Conservation (phyloP, 2,113 vertebrate species). For the Meles meles region DNA sequence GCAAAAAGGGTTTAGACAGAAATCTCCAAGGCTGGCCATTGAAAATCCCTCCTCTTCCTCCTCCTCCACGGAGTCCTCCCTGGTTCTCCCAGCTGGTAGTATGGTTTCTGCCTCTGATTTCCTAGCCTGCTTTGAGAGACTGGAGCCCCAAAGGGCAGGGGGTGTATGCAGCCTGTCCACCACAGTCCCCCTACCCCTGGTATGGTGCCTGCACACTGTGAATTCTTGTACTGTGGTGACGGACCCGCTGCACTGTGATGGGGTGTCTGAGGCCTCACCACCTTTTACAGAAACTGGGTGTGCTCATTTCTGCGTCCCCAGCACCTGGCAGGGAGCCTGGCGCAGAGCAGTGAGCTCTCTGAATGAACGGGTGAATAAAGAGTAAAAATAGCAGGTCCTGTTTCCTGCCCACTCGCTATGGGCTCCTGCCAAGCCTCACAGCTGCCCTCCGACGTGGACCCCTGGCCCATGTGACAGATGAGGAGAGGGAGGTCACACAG, state of each 20-base stretch:
- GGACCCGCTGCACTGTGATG: neutral
- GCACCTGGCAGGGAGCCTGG: constrained; percentile 27
- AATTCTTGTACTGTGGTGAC: neutral
- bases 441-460: neutral
- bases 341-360: neutral
- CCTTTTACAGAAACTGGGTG: neutral
- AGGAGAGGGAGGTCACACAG: neutral
- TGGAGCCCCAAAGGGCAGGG: neutral
- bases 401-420: neutral
- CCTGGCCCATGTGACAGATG: neutral
- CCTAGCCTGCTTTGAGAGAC: neutral
- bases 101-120: neutral
- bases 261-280: neutral
- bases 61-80: neutral
- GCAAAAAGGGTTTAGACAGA: neutral
- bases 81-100: neutral
- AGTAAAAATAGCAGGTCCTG: constrained; percentile 26
- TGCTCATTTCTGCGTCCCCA: neutral
- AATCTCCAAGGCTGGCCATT: neutral
- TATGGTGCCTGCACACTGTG: neutral
- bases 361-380: neutral
- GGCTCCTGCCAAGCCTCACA: neutral
- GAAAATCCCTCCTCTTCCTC: neutral
- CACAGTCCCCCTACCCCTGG: neutral
- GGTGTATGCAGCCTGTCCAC: neutral